Evolutionary conservation across 1,140 invertebrate species (phyloP), one percentile per base, ranked within the genome.

Genomic region (Asbolus verrucosus): DNA sequence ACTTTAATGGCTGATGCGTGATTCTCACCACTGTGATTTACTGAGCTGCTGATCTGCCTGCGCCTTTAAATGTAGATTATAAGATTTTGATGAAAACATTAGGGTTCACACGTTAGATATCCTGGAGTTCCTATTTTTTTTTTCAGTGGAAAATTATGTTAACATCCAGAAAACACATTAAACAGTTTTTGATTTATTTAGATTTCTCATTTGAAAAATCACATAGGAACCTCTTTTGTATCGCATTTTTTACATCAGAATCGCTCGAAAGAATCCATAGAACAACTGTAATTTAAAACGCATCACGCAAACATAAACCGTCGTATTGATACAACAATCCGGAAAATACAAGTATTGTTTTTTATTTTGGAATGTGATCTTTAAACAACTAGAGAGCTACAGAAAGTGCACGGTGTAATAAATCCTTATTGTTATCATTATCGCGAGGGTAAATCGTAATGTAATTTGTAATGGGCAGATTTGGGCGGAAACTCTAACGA

Each of bases 11-110:
- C 46, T 14, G 46, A 54, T 31, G 46, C 46, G 46, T 54, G 46
- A 24, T 54, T 21, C 21, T 21, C 41, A 6, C 1, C 4, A n/a
- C n/a, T n/a, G 21, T 54, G 46, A 54, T 54, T 54, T 54, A 54
- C 46, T 9, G 11, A 27, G n/a, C n/a, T 30, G 2, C 15, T 21
- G 16, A 46, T 46, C 41, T n/a, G 3, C 2, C 6, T 11, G 6
- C 2, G 33, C 4, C 39, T 43, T 54, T 27, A 54, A 54, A 54
- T 54, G 46, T 54, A 54, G 46, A 54, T 54, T 54, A 54, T 3
- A 54, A 54, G 19, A 27, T 54, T 54, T 54, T 54, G 46, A 54
- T 54, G 46, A 54, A 54, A 54, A 54, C 46, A 54, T 54, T 54
- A 24, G 27, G 43, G n/a, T 54, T 54, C 46, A 11, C 21, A n/a